These are phyloP conservation scores for Phaethon lepturus DNA, from an alignment of 2,113 vertebrate species.

Conservation along the genomic window DNA sequence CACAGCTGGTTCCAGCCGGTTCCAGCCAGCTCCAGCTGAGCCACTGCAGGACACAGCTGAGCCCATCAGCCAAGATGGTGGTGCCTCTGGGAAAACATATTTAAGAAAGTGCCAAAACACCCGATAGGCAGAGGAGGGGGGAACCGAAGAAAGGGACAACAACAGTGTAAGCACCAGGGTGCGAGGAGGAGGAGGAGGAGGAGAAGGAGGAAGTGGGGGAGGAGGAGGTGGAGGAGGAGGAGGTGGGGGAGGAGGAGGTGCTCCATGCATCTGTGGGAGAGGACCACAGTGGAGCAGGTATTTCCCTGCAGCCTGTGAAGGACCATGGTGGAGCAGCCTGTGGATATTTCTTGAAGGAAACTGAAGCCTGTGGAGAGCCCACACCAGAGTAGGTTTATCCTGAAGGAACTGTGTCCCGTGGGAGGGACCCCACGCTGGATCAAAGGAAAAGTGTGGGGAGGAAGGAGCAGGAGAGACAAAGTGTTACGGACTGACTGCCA, in stretches of 20 bases:
- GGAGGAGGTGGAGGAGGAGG: no score
- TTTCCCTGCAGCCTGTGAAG: background rate
- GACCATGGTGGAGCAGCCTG: fast-evolving
- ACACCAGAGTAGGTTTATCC: background rate
- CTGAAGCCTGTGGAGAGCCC: background rate
- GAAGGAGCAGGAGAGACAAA: background rate
- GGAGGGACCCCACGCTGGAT: background rate
- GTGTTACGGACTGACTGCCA: background rate
- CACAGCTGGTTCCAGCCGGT: no score
- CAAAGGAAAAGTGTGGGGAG: background rate
- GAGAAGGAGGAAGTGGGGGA: no score
- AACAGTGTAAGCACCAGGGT: background rate
- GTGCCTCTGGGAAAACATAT: no score
- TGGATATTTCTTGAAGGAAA: background rate
- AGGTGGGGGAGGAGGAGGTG: no score
- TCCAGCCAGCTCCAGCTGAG: no score
- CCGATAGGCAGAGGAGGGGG: fast-evolving
- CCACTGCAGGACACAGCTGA: no score
- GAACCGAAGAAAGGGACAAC: background rate
- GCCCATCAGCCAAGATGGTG: no score
- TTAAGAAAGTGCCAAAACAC: background rate
- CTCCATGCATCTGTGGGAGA: fast-evolving
- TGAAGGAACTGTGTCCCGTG: background rate
- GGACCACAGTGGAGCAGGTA: background rate
- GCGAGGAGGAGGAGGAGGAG: background rate